Percentiles rank a stretch among this genome's conserved stretches.
Conservation (phyloP, 2,797 vertebrate species). For the Discoglossus pictus region DNA sequence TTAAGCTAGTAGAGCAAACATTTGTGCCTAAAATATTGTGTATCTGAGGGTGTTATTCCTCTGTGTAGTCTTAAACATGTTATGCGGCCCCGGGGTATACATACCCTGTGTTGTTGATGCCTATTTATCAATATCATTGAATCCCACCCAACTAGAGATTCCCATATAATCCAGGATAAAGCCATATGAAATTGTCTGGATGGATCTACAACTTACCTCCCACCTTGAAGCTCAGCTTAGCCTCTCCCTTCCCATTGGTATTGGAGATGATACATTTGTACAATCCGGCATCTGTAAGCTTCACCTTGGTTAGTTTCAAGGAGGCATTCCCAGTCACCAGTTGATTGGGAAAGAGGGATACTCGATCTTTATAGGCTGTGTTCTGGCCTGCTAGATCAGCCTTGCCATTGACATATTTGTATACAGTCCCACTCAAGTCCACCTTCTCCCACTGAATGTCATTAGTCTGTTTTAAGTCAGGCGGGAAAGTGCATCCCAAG, state of each 20-base stretch:
- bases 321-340: slow-evolving; percentile 70
- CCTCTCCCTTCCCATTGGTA: slow-evolving; percentile 63
- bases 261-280: slow-evolving; percentile 70
- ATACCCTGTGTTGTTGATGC: too few relatives aligned
- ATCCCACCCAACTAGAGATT: too few relatives aligned
- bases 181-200: too few relatives aligned
- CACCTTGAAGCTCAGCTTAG: slow-evolving; percentile 66
- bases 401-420: slow-evolving; percentile 66
- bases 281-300: slow-evolving; percentile 62
- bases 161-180: too few relatives aligned
- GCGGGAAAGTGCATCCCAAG: slow-evolving; percentile 65
- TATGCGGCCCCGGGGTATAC: too few relatives aligned
- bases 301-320: slow-evolving; percentile 66
- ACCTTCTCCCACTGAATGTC: slow-evolving; percentile 77
- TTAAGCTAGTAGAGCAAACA: too few relatives aligned
- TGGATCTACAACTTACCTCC: slow-evolving; percentile 78
- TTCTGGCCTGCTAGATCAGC: slow-evolving; percentile 69
- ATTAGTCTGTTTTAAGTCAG: slow-evolving; percentile 49
- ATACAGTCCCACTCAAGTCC: slow-evolving; percentile 67
- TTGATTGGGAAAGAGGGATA: slow-evolving; percentile 57
- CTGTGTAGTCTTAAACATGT: too few relatives aligned
- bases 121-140: too few relatives aligned
- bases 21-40: too few relatives aligned
- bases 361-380: slow-evolving; percentile 65
- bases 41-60: too few relatives aligned